Base-by-base conservation (phyloP, 2,113 vertebrate species). In the Ptychochromis oligacanthus region DNA sequence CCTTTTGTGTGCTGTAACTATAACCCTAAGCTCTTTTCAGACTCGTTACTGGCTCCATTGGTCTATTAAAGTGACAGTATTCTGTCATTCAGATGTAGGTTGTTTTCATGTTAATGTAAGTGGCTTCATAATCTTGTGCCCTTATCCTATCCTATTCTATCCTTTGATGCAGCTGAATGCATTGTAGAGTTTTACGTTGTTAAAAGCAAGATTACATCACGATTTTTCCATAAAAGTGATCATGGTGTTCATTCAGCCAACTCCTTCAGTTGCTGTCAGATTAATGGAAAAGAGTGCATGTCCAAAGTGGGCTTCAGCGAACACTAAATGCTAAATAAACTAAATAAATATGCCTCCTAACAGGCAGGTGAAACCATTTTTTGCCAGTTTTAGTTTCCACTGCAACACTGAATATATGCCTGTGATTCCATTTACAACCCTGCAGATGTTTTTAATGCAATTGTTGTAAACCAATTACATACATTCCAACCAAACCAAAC, bases 401-500 rank as follows among this genome's bases (percentile, higher is more conserved):
- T 43, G 81, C 70, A 80, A 77, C 72, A 75, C 40, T 56, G 24
- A 67, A 43, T 36, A 64, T 79, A 85, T 79, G 55, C 70, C 59
- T 55, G 49, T 77, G 65, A 87, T 82, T 75, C 77, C 43, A 81
- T 77, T 70, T 77, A 80, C 67, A 79, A 77, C 67, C 36, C 40
- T 72, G 26, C 46, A 65, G 76, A 77, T 67, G 78, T 40, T 82
- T 59, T 72, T 89, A 84, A 88, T 64, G 77, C 31, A 77, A 88
- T 75, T 77, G 86, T 84, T 14, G 83, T 87, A 89, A 91, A 89
- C 86, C 88, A 40, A 81, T 87, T 90, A 85, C 85, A 93, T 80
- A 81, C 87, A 90, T 91, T 90, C 87, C 82, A 77, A 65, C 59
- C 83, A 61, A 67, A 86, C 86, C 86, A 43, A 82, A 82, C 20